Base-by-base conservation (phyloP, 2,113 vertebrate species). In the Lepidothrix coronata region DNA sequence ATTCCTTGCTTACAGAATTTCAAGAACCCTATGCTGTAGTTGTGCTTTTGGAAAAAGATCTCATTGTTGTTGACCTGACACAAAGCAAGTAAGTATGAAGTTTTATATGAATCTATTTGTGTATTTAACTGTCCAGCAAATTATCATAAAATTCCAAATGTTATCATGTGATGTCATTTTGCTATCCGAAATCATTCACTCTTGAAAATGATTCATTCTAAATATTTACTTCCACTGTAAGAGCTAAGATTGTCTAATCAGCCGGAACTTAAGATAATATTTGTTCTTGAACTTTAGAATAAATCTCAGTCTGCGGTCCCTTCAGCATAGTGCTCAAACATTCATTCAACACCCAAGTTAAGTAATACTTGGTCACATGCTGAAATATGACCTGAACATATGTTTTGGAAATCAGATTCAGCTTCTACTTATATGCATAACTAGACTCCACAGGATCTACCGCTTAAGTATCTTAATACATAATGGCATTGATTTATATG, bases 1-100 rank as follows among this genome's bases (percentile, higher is more conserved):
- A 51, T 84, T 92, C n/a, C 62, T 94, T 51, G 18, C 73, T 97
- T 95, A 49, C 97, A 99, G 99, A 99, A 97, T 98, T 99, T 97
- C 99, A 99, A 98, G 99, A 99, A 89, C 99, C 99, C 14, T 99
- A 99, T 88, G 99, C 99, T n/a, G 99, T 99, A 57, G 99, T 98
- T 86, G 99, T 99, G 55, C 98, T 99, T 88, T 96, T 99, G 97
- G 99, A 99, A 97, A 99, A 99, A 98, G 99, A 99, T 97, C 98
- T 99, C 73, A 99, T 99, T 79, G 98, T 99, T 27, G 98, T 99
- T 96, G 99, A 99, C 96, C 97, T 99, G 91, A 99, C 99, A 89
- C 99, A 99, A 97, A 99, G 98, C 98, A 99, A 99, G 99, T 99
- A 99, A 97, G 99, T 98, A 88, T 67, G 52, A 70, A 62, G 23